Evolutionary conservation across 2,113 vertebrate genomes (phyloP).

Genomic region (Donacobius atricapilla): DNA sequence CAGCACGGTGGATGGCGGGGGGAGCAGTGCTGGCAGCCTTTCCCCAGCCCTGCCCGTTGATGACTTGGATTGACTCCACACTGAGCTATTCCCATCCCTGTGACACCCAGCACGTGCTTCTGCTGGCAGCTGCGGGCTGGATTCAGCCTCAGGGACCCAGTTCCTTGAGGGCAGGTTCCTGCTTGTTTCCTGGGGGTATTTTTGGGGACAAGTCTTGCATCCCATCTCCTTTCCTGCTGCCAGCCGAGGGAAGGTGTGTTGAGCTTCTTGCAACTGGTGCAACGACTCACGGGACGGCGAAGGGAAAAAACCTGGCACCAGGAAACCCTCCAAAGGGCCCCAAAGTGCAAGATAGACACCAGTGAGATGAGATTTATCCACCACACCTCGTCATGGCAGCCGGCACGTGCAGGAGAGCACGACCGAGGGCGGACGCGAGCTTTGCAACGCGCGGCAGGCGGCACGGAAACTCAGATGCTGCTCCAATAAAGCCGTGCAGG

Average conservation of each 20-base stretch:
- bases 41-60: background rate
- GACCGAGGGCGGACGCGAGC: background rate
- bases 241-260: accelerated
- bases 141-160: background rate
- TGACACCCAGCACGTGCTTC: slow-evolving; percentile 22
- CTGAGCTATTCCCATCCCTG: background rate
- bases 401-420: background rate
- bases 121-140: background rate
- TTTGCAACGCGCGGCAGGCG: accelerated
- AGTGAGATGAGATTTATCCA: background rate
- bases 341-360: background rate
- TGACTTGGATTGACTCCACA: background rate
- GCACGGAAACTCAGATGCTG: background rate
- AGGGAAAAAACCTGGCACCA: background rate
- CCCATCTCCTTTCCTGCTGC: background rate
- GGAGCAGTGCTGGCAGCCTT: background rate
- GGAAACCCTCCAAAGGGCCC: background rate
- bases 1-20: accelerated
- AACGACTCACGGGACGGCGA: accelerated
- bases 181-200: background rate
- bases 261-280: background rate
- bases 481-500: background rate
- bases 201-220: background rate
- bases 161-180: background rate
- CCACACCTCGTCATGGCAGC: background rate